Evolutionary conservation across 2,888 invertebrate species (phyloP), one percentile per base, ranked within the genome.

Genomic region (Keiferia lycopersicella): DNA sequence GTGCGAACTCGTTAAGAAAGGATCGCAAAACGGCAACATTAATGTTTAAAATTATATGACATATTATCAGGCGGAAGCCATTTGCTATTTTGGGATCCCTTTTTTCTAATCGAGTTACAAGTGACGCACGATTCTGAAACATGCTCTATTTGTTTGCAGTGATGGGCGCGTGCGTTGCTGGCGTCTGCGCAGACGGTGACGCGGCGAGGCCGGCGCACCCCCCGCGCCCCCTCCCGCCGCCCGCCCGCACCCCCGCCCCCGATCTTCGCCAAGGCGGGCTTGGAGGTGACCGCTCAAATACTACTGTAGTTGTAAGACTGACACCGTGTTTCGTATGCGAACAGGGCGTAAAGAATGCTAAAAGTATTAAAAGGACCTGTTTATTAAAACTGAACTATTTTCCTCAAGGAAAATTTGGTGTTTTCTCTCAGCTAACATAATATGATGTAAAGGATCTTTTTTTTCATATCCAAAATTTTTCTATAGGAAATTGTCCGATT

Each of bases 131-230:
- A 20, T 12, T 4, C 11, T 51, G 14, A 10, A 51, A 26, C 51
- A 11, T 0, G n/a, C 6, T 6, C 7, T 26, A 0, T 38, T 71
- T 69, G 65, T 73, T 65, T 53, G 66, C 76, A 91, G 91, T 68
- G 87, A 88, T 70, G 91, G 91, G 0, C 84, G 87, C 60, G 80
- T 91, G 57, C 79, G 89, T 8, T 84, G 85, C 67, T 91, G 86
- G 87, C 83, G 84, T 20, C 57, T 89, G 30, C 83, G 88, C 64
- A 71, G 73, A 53, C 80, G 89, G 75, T 90, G 91, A 90, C 91
- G 72, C 2, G 18, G 22, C 34, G 16, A 45, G 45, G 65, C 72
- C 69, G 65, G 70, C 69, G 69, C 72, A 63, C 58, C 53, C 62
- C 45, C 70, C 64, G 63, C 67, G 45, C 63, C 64, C 63, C 62